Evolutionary conservation across 2,888 invertebrate genomes (phyloP).

Genomic region (Dryomyza anilis): DNA sequence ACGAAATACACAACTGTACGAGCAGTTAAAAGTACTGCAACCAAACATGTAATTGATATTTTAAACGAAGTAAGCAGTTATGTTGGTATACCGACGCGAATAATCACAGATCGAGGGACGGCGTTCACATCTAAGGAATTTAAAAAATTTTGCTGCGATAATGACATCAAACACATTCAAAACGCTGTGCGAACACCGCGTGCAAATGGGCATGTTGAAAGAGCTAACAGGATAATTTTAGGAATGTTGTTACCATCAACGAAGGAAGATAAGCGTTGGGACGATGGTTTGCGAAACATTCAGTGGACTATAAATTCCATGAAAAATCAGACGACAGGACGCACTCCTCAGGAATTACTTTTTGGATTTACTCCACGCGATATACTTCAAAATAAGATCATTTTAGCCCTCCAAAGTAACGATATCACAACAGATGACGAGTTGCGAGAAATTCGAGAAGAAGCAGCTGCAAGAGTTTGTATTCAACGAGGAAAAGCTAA

Average conservation of each 20-base stretch:
- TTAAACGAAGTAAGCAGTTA: conserved; percentile 25
- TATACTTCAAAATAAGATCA: conserved; percentile 11
- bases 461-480: neutral
- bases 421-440: neutral
- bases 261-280: conserved; percentile 1
- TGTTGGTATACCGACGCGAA: conserved; percentile 37
- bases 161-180: conserved; percentile 37
- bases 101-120: conserved; percentile 41
- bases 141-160: conserved; percentile 31
- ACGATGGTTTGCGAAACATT: conserved; percentile 4
- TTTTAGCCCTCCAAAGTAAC: neutral
- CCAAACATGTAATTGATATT: conserved; percentile 19
- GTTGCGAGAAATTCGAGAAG: neutral
- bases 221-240: conserved; percentile 18
- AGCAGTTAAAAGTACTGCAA: conserved; percentile 26
- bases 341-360: conserved; percentile 11
- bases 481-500: conserved; percentile 17
- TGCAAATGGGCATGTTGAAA: conserved; percentile 31
- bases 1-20: conserved; percentile 26
- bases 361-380: conserved; percentile 8
- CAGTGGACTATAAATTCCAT: conserved; percentile 18
- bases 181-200: conserved; percentile 38
- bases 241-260: conserved; percentile 12
- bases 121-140: conserved; percentile 38
- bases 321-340: conserved; percentile 5